Evolutionary conservation across 2,888 invertebrate species (phyloP), one percentile per base, ranked within the genome.

Genomic region (Drosophila helvetica): DNA sequence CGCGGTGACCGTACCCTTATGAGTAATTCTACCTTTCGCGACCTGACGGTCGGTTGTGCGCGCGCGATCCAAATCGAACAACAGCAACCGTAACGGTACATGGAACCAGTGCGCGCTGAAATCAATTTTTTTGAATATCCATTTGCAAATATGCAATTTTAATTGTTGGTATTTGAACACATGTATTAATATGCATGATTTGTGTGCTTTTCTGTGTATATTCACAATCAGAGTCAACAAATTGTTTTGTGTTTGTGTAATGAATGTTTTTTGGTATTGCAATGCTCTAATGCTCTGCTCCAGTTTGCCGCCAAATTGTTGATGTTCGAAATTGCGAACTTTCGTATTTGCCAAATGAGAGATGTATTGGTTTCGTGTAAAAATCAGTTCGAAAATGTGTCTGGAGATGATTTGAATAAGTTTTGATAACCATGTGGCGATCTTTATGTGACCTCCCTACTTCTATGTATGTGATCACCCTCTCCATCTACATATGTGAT

Each of bases 311-410:
- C 38, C 38, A 38, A 38, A 38, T n/a, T 38, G 38, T n/a, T 38
- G n/a, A n/a, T 7, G 7, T 38, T n/a, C 2, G 2, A 15, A 38
- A 38, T 38, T 38, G 1, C n/a, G 7, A 38, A n/a, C 7, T 7
- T 38, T 2, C 2, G 1, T 2, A n/a, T n/a, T 7, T 38, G 38
- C 6, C 15, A 38, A 15, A 15, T 5, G 38, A 0, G 15, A 38
- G 2, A 15, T 33, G 12, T 12, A 12, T 33, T 33, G 30, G 3
- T 4, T 33, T 33, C 18, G 19, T 45, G 27, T 43, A 55, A 30
- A 30, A 71, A 70, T 71, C 62, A 62, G 62, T 70, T 71, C 53
- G 57, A 7, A 38, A 38, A 38, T 38, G 15, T 15, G 38, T 2
- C n/a, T 38, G 15, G 2, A 38, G 7, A 57, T 71, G 63, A 72